Evolutionary conservation across 2,797 vertebrate species (phyloP).

Genomic region (Microctenopoma steveboyesi): DNA sequence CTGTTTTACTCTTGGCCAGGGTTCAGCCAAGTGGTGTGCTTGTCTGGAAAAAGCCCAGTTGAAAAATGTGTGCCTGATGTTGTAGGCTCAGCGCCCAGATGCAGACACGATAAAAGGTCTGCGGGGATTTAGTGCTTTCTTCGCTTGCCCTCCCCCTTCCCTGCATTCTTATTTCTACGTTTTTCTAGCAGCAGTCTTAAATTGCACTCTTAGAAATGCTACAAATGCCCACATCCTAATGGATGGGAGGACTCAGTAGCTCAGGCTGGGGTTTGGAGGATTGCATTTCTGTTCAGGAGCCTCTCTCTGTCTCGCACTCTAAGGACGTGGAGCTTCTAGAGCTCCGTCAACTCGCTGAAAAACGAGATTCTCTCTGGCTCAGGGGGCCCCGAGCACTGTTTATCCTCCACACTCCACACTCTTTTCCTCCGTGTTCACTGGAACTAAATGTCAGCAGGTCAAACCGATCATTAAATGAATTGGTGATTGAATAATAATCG

Average conservation of each 20-base stretch:
- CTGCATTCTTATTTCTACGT: constrained; percentile 43
- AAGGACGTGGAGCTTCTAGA: constrained; percentile 30
- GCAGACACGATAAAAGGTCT: constrained; percentile 80
- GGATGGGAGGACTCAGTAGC: constrained; percentile 47
- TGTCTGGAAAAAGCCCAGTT: constrained; percentile 77
- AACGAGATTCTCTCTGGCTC: constrained; percentile 55
- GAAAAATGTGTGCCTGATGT: constrained; percentile 82
- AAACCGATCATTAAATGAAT: constrained; percentile 67
- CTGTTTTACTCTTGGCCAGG: constrained; percentile 73
- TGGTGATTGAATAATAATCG: constrained; percentile 48
- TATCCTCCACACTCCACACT: constrained; percentile 5
- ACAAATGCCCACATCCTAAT: constrained; percentile 49
- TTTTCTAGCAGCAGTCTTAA: constrained; percentile 52
- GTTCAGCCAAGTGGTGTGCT: constrained; percentile 77
- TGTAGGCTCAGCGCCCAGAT: constrained; percentile 83
- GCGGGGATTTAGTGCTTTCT: constrained; percentile 63
- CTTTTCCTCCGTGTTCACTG: constrained; percentile 17
- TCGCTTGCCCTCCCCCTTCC: constrained; percentile 18
- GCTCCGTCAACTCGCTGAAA: constrained; percentile 56
- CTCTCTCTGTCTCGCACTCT: constrained; percentile 1
- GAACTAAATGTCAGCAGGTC: constrained; percentile 69
- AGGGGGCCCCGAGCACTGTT: not conserved
- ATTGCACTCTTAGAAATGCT: constrained; percentile 52
- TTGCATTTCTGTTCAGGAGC: constrained; percentile 23
- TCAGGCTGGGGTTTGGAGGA: constrained; percentile 19